Percentiles rank a stretch among this genome's conserved stretches.
phyloP scores from a whole-genome alignment of 2,797 vertebrate genomes.

The Rallus crepitans region DNA sequence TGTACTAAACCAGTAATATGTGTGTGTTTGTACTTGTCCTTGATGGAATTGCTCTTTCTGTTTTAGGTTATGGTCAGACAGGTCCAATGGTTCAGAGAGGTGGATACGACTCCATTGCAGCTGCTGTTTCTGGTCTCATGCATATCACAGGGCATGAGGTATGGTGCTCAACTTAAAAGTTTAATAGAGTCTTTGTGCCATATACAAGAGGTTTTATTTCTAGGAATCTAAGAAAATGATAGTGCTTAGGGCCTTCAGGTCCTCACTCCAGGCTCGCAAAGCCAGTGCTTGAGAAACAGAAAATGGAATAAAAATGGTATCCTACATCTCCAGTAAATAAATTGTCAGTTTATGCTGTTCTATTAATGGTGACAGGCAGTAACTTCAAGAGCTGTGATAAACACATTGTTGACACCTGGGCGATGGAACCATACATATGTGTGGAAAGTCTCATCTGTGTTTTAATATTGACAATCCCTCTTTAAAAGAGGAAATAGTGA shows the following conservation, averaged over 20 bases:
- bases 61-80: conserved; percentile 90
- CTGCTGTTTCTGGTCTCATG: conserved; percentile 93
- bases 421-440: neutral
- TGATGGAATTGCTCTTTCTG: neutral
- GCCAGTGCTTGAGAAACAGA: neutral
- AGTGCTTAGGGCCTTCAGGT: neutral
- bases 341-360: neutral
- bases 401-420: neutral
- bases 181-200: neutral
- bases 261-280: neutral
- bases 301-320: neutral
- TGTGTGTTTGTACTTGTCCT: neutral
- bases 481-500: neutral
- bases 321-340: neutral
- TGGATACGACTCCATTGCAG: conserved; percentile 93
- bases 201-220: neutral
- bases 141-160: conserved; percentile 96
- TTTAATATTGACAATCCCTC: neutral
- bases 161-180: neutral
- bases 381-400: neutral
- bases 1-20: neutral
- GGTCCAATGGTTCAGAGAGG: conserved; percentile 88
- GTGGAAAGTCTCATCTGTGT: neutral
- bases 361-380: neutral
- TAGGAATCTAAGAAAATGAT: neutral